phyloP scores from a whole-genome alignment of 2,797 vertebrate genomes.

The Hemitrygon akajei region DNA sequence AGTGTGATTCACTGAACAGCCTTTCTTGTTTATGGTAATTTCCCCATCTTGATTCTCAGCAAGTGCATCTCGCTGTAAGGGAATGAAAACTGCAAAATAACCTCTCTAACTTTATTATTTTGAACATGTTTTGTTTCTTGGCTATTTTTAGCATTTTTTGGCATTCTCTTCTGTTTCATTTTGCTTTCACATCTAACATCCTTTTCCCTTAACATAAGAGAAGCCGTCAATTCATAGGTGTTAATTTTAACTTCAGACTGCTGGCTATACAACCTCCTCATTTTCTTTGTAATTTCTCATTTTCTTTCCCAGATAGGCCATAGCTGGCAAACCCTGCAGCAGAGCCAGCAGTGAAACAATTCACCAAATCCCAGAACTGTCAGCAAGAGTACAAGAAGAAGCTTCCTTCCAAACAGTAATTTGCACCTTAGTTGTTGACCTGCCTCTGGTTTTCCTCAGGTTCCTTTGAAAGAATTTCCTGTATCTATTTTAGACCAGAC shows the following conservation, averaged over 20 bases:
- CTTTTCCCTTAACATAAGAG: neutral
- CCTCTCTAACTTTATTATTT: neutral
- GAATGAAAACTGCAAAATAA: neutral
- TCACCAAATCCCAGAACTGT: neutral
- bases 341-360: neutral
- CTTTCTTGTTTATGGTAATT: neutral
- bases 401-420: neutral
- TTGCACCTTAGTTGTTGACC: neutral
- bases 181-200: neutral
- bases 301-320: neutral
- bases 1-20: neutral
- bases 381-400: neutral
- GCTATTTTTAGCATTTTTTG: neutral
- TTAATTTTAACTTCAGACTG: neutral
- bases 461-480: neutral
- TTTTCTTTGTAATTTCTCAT: neutral
- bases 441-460: neutral
- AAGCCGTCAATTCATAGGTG: neutral
- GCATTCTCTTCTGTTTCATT: neutral
- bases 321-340: neutral
- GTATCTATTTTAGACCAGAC: neutral
- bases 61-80: neutral
- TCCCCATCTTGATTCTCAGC: neutral
- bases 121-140: neutral
- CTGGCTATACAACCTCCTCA: neutral